Base-by-base conservation (phyloP, 2,113 vertebrate species). In the Bombycilla garrulus region DNA sequence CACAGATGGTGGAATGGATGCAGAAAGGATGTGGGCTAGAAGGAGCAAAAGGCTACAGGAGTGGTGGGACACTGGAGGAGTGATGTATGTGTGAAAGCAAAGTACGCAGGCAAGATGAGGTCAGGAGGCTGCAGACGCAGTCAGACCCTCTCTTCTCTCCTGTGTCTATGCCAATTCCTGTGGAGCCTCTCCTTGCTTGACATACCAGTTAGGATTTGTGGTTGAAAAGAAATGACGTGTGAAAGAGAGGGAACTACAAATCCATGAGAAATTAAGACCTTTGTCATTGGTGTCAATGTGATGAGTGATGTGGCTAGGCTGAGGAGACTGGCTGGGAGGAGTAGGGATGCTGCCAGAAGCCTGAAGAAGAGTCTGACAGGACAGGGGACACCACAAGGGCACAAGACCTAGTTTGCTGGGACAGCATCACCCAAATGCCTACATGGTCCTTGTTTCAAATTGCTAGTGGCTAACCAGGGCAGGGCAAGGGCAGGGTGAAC, bases 31-130 rank as follows among this genome's bases (percentile, higher is more conserved):
- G 51, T 20, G 51, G 29, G 8, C 9, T 35, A 54, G 13, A 57
- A 13, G 56, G 24, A 60, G 11, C 23, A 60, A 64, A 44, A 64
- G 23, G 24, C 35, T 19, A 61, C 26, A 70, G 38, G 38, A 78
- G 25, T 24, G 36, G 25, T 5, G 3, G 60, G n/a, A 73, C 42
- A 40, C 48, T 45, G 60, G 23, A 38, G 12, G 42, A 47, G 29
- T 29, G 54, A 81, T 11, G 3, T 5, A 31, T 2, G 11, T 26
- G 18, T 58, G 35, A 67, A 82, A 74, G 29, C 54, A 47, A 83
- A 92, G 60, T 42, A 74, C 5, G 2, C 2, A 24, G 11, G 42
- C 0, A 0, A 4, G 35, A 74, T 4, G 17, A 71, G 29, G 20
- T 47, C 18, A 62, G 48, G 26, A 87, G 15, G 15, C 2, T 79